Conservation (phyloP, 2,113 vertebrate species). For the Callithrix jacchus region DNA sequence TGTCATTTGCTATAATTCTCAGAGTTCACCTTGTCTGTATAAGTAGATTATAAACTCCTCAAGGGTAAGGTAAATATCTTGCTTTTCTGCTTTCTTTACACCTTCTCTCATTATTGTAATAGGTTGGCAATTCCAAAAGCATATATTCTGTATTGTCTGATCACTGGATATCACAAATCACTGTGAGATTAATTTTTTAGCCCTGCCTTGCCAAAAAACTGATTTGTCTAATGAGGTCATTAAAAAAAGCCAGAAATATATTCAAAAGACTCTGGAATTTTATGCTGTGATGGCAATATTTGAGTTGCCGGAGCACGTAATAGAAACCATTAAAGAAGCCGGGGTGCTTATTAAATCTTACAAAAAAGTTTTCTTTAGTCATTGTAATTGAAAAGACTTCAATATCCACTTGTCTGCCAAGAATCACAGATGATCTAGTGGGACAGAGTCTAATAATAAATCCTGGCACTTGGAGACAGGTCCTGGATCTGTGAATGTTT, state of each 20-base stretch:
- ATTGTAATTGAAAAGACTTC: slow-evolving; percentile 61
- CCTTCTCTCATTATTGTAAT: neutral
- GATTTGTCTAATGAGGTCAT: slow-evolving; percentile 78
- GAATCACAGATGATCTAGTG: slow-evolving; percentile 56
- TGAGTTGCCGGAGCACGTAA: slow-evolving; percentile 34
- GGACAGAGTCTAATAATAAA: slow-evolving; percentile 50
- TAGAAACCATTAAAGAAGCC: slow-evolving; percentile 56
- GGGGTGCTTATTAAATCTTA: slow-evolving; percentile 67
- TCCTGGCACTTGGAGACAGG: neutral
- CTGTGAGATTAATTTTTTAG: slow-evolving; percentile 51
- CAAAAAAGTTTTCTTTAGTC: slow-evolving; percentile 68
- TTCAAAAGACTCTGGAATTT: slow-evolving; percentile 66
- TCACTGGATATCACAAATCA: slow-evolving; percentile 52
- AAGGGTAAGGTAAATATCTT: neutral
- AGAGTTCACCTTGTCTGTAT: neutral
- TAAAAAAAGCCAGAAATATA: slow-evolving; percentile 70
- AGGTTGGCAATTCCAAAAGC: slow-evolving; percentile 45
- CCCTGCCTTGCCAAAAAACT: slow-evolving; percentile 57
- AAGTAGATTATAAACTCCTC: neutral
- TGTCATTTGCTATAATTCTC: neutral
- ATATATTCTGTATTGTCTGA: slow-evolving; percentile 54
- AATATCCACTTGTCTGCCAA: slow-evolving; percentile 5
- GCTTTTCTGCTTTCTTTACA: neutral
- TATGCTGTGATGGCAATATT: slow-evolving; percentile 44
- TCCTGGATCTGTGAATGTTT: slow-evolving; percentile 11